Evolutionary conservation across 2,113 vertebrate genomes (phyloP), one percentile per base, ranked within the genome.

Genomic region (Protobothrops flavoviridis): DNA sequence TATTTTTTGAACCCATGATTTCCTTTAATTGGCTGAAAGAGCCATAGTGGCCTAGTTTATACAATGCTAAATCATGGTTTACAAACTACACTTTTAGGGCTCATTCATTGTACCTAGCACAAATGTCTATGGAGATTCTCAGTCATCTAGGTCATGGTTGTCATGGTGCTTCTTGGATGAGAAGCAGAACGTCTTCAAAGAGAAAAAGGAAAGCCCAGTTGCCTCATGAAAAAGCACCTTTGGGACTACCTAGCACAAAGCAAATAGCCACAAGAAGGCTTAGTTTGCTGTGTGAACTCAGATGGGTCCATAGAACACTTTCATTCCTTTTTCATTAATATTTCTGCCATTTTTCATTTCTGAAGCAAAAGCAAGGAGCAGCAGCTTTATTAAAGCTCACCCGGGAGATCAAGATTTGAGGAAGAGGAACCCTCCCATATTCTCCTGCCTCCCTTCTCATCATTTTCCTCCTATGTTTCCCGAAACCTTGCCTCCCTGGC

Each of bases 401-500:
- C 61, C 26, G 56, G 21, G 20, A 39, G 69, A 39, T 43, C 17
- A 81, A 43, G 74, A 81, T 81, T 81, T 21, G 90, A 53, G 26
- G 15, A 61, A 87, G 26, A 59, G 81, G 55, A 48, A 8, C 20
- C 29, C 11, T 39, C 85, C 21, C 17, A 2, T 69, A 20, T 29
- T n/a, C 91, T 74, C 48, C 90, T 93, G 3, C 45, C 92, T 92
- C 93, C 48, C 85, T 95, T 90, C n/a, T 0, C 0, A 57, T 45
- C 39, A 50, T 88, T 92, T 0, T 43, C 43, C 17, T 90, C 23
- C n/a, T 87, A 87, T 69, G 91, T 53, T 43, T 9, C 1, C 87
- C 21, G 8, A 29, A 29, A 87, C 13, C 4, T 5, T 91, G 88
- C 48, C 0, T 0, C 45, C 50, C 48, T 56, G 29, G 17, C 29